These are phyloP conservation scores for Branchinecta lindahli DNA, from an alignment of 1,140 invertebrate genomes.

Conservation along the genomic window DNA sequence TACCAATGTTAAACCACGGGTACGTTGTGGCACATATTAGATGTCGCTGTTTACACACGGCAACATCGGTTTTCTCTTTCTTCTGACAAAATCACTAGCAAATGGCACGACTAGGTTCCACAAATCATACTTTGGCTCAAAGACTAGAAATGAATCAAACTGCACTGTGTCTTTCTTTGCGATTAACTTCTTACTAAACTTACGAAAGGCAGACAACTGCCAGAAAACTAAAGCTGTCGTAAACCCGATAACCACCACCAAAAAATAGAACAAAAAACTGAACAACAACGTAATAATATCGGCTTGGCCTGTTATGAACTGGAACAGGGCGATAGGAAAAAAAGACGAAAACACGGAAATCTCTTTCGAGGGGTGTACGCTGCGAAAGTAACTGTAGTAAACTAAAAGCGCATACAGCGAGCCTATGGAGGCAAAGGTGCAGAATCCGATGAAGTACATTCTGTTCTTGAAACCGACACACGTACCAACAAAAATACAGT, in stretches of 20 bases:
- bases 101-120: not conserved
- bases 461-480: conserved; percentile 17
- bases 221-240: not conserved
- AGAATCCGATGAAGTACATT: conserved; percentile 17
- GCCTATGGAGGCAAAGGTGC: conserved; percentile 14
- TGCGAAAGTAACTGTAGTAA: not conserved
- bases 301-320: not conserved
- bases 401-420: not conserved
- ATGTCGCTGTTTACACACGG: no score
- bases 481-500: conserved; percentile 17
- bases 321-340: not conserved
- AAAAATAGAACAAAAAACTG: conserved; percentile 9
- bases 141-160: not conserved
- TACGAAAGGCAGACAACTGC: not conserved
- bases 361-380: not conserved
- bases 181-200: not conserved
- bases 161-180: not conserved
- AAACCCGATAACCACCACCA: not conserved
- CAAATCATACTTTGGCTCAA: not conserved
- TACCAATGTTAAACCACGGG: no score
- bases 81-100: not conserved
- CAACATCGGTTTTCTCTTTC: not conserved
- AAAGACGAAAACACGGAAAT: not conserved
- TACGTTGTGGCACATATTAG: no score
- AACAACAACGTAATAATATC: not conserved